Evolutionary conservation across 2,888 invertebrate species (phyloP).

Genomic region (Galerucella nymphaeae): DNA sequence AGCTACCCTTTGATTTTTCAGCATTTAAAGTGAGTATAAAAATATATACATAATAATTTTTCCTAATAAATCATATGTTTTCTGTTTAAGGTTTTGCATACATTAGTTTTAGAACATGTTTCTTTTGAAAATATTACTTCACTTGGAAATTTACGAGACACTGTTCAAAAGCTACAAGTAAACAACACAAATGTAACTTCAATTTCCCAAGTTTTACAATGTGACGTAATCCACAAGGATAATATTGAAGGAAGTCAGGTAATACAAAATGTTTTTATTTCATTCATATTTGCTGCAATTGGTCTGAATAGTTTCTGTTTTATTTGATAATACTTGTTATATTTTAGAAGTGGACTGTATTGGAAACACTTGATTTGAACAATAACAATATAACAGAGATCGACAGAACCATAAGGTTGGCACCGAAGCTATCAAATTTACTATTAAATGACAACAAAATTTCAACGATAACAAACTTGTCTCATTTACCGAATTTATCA

Average conservation of each 20-base stretch:
- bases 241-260: conserved; percentile 61
- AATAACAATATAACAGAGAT: conserved; percentile 81
- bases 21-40: conserved; percentile 75
- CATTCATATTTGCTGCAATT: neutral
- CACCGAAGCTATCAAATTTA: conserved; percentile 78
- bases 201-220: conserved; percentile 83
- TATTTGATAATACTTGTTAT: conserved; percentile 36
- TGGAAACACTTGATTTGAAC: conserved; percentile 80
- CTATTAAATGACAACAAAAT: conserved; percentile 84
- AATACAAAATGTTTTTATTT: neutral
- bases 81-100: conserved; percentile 68
- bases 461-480: conserved; percentile 78
- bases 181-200: conserved; percentile 74
- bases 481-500: conserved; percentile 80
- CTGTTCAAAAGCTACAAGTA: conserved; percentile 73
- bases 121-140: conserved; percentile 75
- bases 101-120: conserved; percentile 76
- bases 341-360: conserved; percentile 75
- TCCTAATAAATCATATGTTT: conserved; percentile 11
- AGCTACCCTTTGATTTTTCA: conserved; percentile 82
- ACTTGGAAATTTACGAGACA: conserved; percentile 71
- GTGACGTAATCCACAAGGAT: conserved; percentile 84
- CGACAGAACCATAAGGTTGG: conserved; percentile 82
- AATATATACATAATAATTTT: neutral
- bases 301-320: neutral